These are phyloP conservation scores for Macrochelys suwanniensis DNA, from an alignment of 2,797 vertebrate species.

Conservation along the genomic window DNA sequence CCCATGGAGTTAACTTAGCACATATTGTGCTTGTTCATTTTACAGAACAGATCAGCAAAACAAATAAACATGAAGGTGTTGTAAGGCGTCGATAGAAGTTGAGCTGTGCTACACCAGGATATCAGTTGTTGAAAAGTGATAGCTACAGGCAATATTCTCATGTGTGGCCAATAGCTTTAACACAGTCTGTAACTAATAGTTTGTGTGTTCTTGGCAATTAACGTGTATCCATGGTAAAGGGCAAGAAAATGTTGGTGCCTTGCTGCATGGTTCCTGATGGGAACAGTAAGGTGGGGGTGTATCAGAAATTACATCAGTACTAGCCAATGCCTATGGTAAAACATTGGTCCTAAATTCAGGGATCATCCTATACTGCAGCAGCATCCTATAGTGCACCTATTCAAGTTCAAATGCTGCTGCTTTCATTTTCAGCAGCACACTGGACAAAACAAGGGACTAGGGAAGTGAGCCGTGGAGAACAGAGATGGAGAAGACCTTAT, in stretches of 20 bases:
- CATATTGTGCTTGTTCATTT: neutral
- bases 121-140: neutral
- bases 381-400: no score
- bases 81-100: neutral
- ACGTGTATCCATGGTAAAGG: neutral
- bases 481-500: neutral
- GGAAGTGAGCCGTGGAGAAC: neutral
- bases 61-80: rapidly evolving
- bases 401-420: neutral
- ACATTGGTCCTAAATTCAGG: neutral
- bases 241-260: neutral
- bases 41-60: neutral
- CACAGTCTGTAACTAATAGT: neutral
- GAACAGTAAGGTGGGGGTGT: rapidly evolving
- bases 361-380: neutral
- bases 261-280: neutral
- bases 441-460: rapidly evolving
- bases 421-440: neutral
- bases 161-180: neutral
- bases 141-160: neutral
- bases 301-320: rapidly evolving
- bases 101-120: neutral
- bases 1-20: neutral
- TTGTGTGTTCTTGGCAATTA: neutral
- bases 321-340: neutral